Evolutionary conservation across 2,113 vertebrate species (phyloP).

Genomic region (Gasterosteus nipponicus): DNA sequence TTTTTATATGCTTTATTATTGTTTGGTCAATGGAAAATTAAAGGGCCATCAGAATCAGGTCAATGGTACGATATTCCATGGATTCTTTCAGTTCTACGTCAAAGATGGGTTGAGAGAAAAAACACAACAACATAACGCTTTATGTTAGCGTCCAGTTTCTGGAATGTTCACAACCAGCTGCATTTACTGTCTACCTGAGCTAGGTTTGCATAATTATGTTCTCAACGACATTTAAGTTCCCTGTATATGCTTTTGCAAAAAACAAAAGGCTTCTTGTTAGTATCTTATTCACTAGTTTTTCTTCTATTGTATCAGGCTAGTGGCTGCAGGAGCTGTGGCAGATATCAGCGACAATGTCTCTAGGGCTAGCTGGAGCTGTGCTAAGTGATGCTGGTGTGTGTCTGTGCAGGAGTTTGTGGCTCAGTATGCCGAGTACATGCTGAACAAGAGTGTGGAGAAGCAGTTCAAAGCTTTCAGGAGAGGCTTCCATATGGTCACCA

Average conservation of each 20-base stretch:
- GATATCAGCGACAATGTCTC: background rate
- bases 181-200: too few relatives aligned
- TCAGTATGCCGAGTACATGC: conserved; percentile 96
- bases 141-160: too few relatives aligned
- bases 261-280: too few relatives aligned
- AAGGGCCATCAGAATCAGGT: background rate
- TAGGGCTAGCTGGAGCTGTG: background rate
- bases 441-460: conserved; percentile 99
- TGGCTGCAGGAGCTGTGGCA: background rate
- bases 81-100: too few relatives aligned
- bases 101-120: too few relatives aligned
- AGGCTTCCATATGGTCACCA: conserved; percentile 99
- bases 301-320: too few relatives aligned
- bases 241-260: too few relatives aligned
- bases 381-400: background rate
- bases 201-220: too few relatives aligned
- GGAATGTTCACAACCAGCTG: too few relatives aligned
- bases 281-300: too few relatives aligned
- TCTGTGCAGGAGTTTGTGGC: conserved; percentile 93
- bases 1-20: background rate
- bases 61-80: background rate
- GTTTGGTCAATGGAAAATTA: background rate
- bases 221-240: too few relatives aligned
- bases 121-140: too few relatives aligned
- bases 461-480: conserved; percentile 99